A percentile compares a stretch with the other conserved stretches of the same genome.
Evolutionary conservation across 35 echinoderm and acorn worm species (phyloP).

Genomic region (Heliocidaris erythrogramma): DNA sequence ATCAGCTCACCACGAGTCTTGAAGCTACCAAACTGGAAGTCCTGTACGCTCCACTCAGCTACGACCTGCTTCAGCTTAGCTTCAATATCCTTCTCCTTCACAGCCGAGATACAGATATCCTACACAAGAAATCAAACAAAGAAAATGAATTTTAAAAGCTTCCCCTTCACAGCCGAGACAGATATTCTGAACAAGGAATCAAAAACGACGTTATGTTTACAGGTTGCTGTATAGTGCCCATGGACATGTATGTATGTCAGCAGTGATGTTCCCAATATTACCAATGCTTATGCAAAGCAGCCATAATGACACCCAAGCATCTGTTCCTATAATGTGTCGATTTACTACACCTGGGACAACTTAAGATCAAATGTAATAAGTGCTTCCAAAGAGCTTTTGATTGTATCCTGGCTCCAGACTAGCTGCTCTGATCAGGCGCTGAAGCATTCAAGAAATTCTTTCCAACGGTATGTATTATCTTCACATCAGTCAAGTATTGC

Average conservation of each 20-base stretch:
- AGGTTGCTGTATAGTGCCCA: too few relatives aligned
- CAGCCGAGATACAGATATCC: slow-evolving; percentile 98
- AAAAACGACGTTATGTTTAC: not conserved
- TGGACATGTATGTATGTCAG: too few relatives aligned
- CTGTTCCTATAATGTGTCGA: too few relatives aligned
- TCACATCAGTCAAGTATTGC: not conserved
- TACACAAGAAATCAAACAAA: slow-evolving; percentile 8
- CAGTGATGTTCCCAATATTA: too few relatives aligned
- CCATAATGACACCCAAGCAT: too few relatives aligned
- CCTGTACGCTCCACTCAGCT: slow-evolving; percentile 90
- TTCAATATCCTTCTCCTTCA: slow-evolving; percentile 98
- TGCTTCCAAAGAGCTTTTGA: too few relatives aligned
- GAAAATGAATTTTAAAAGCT: slow-evolving; percentile 23
- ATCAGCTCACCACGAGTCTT: slow-evolving; percentile 90
- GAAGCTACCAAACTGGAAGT: slow-evolving; percentile 90
- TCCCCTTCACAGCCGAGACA: slow-evolving; percentile 99
- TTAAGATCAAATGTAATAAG: too few relatives aligned
- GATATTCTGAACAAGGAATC: slow-evolving; percentile 66
- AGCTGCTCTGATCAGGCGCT: too few relatives aligned
- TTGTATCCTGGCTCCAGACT: too few relatives aligned
- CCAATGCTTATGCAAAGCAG: too few relatives aligned
- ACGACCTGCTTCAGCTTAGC: slow-evolving; percentile 91
- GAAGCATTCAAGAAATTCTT: too few relatives aligned
- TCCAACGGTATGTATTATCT: not conserved
- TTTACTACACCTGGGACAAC: too few relatives aligned